Conservation (phyloP, 1,140 invertebrate genomes). For the Pemphigus obesinymphae region DNA sequence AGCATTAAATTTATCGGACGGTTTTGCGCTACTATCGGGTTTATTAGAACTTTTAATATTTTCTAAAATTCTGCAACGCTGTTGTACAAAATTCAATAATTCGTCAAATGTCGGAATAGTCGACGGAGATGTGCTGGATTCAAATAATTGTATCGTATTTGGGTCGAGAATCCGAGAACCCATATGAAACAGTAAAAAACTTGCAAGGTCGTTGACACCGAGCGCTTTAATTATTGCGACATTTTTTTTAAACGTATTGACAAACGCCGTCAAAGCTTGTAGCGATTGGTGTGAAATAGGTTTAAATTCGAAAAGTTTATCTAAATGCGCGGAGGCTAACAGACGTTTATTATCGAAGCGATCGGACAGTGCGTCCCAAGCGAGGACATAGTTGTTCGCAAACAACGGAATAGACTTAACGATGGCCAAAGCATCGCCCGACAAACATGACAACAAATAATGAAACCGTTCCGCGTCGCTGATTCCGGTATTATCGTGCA, state of each 20-base stretch:
- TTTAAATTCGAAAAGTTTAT: not conserved
- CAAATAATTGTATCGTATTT: not conserved
- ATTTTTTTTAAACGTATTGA: not conserved
- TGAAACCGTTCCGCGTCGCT: not conserved
- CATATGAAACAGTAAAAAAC: not conserved
- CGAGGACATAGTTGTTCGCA: not conserved
- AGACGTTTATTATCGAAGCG: not conserved
- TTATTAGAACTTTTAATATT: no score
- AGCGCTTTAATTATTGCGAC: not conserved
- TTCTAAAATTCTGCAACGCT: not conserved
- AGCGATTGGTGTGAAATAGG: not conserved
- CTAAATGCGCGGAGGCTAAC: not conserved
- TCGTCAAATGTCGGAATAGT: not conserved
- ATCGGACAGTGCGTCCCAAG: not conserved
- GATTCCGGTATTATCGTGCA: not conserved
- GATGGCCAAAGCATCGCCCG: not conserved
- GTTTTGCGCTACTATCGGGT: no score
- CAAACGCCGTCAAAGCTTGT: not conserved
- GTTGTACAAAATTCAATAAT: not conserved
- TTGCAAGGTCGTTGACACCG: not conserved
- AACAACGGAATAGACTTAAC: not conserved
- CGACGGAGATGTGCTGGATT: not conserved
- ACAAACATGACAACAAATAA: not conserved
- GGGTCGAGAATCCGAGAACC: not conserved
- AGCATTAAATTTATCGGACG: not conserved